A percentile compares a stretch with the other conserved stretches of the same genome.
These are phyloP conservation scores for Coptodon rendalli DNA, from an alignment of 2,113 vertebrate species.

Conservation along the genomic window DNA sequence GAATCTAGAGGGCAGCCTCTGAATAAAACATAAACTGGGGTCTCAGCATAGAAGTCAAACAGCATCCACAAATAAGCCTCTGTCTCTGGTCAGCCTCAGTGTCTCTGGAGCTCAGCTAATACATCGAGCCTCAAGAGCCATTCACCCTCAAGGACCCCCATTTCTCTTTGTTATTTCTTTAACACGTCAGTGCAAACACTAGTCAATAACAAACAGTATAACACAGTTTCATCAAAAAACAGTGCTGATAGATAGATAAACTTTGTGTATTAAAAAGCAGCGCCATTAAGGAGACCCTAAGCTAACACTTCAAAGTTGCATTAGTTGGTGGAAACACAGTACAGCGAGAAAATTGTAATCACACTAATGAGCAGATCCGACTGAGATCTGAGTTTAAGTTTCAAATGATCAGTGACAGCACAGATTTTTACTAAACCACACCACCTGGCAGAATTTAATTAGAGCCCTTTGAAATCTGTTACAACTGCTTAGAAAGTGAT, in stretches of 20 bases:
- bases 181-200: neutral
- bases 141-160: neutral
- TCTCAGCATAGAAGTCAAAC: constrained; percentile 35
- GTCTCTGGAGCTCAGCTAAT: constrained; percentile 21
- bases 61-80: constrained; percentile 54
- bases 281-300: neutral
- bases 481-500: neutral
- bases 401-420: neutral
- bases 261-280: neutral
- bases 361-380: neutral
- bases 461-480: neutral
- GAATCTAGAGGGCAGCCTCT: constrained; percentile 39
- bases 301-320: constrained; percentile 8
- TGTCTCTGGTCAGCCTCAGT: constrained; percentile 30
- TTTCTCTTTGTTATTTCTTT: neutral
- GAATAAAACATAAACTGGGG: constrained; percentile 59
- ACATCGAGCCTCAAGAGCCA: neutral
- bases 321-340: neutral
- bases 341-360: neutral
- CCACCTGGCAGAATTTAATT: neutral
- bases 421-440: neutral
- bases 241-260: neutral
- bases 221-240: neutral
- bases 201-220: neutral
- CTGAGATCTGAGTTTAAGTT: neutral